phyloP scores from a whole-genome alignment of 2,797 vertebrate species.

The Amniataba percoides region DNA sequence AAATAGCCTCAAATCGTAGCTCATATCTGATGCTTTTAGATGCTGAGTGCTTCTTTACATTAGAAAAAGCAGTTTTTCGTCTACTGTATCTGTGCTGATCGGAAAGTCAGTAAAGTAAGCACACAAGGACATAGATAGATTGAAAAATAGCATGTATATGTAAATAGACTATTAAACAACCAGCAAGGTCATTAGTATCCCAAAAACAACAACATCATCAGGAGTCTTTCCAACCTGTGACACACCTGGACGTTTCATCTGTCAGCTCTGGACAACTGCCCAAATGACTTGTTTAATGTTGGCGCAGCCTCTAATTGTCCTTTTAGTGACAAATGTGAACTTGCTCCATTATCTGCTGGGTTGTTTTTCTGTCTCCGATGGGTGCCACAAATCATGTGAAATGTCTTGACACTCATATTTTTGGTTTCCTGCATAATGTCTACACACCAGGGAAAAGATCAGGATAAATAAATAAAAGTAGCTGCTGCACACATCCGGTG shows the following conservation, averaged over 20 bases:
- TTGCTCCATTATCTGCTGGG: neutral
- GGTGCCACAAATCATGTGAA: constrained; percentile 7
- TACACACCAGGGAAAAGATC: constrained; percentile 36
- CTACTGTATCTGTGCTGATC: neutral
- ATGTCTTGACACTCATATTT: neutral
- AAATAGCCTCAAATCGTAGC: neutral
- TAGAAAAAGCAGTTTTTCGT: neutral
- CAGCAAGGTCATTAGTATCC: neutral
- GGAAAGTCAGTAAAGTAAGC: neutral
- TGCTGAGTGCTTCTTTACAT: neutral
- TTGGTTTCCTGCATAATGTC: constrained; percentile 18
- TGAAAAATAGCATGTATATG: neutral
- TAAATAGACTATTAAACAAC: constrained; percentile 22
- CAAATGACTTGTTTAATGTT: neutral
- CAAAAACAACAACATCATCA: neutral
- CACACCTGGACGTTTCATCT: constrained; percentile 21
- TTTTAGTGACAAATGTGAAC: constrained; percentile 3
- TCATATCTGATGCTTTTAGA: neutral
- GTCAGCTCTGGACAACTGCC: constrained; percentile 18
- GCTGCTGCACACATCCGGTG: constrained; percentile 44
- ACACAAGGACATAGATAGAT: neutral
- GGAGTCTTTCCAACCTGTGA: constrained; percentile 1
- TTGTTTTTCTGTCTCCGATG: neutral
- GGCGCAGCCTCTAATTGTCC: neutral
- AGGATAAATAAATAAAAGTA: constrained; percentile 39